Base-by-base conservation (phyloP, 2,888 invertebrate species). In the Aphidoletes aphidimyza region DNA sequence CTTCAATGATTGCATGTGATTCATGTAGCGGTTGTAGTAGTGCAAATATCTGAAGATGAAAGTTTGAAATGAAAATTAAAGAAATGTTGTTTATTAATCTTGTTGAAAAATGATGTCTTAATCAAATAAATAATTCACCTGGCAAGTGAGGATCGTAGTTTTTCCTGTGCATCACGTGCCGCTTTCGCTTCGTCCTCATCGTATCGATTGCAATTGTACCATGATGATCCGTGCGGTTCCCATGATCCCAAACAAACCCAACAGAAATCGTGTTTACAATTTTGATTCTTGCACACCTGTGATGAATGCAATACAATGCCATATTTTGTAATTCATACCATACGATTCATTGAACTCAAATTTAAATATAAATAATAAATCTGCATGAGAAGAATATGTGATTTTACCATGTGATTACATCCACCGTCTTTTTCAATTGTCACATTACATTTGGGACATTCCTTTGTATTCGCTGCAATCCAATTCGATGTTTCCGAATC, bases 401-500 rank as follows among this genome's bases (percentile, higher is more conserved):
- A 47, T 47, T 34, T 81, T 81, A 81, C 81, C 81, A 81, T 81
- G 22, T 81, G 81, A 81, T 81, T 81, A 22, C 81, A 81, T 36
- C 81, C 81, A n/a, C 81, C 81, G n/a, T 81, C 37, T 22, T 81
- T 81, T 81, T 81, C 81, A 81, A 81, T 81, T 8, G 37, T 37
- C 0, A 37, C 36, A 37, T 81, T 36, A 11, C 81, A 81, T 81
- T 81, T 81, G 19, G 81, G 81, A 11, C 81, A 81, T 36, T 36
- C 81, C n/a, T 81, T 81, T n/a, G 81, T 81, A 22, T 81, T 37
- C 6, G 36, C 37, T 99, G 42, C 98, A 98, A 85, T 98, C 98
- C 88, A 99, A 89, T 99, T 99, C 17, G 98, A 99, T 98, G 99
- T 99, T 99, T 89, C 99, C 99, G 97, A 97, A 91, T 99, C 99